Base-by-base conservation (phyloP, 2,113 vertebrate genomes). In the Lagopus leucura region DNA sequence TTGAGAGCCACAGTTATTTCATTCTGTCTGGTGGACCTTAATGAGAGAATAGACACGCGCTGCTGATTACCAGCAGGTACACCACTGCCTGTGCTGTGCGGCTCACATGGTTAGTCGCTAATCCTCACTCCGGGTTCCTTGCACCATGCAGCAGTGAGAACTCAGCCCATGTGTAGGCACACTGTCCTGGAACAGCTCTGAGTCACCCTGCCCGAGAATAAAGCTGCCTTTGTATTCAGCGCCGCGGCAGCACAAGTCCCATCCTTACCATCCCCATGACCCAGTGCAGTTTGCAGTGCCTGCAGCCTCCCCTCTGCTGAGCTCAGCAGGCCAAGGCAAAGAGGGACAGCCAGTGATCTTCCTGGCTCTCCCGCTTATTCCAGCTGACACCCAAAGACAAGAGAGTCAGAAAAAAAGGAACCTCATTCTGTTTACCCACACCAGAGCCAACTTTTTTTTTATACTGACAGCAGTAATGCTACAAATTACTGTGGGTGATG, bases 161-260 rank as follows among this genome's bases (percentile, higher is more conserved):
- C 92, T 71, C 92, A 93, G 90, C 80, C 82, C 5, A 0, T 93
- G 92, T 94, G 96, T 96, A 94, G 96, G 95, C 94, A 94, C 88
- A 60, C 65, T 95, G 95, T 94, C 92, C 95, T 95, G 89, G 90
- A 96, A 96, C 92, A 96, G 93, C 96, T 96, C 88, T 96, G 95
- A 96, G 94, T 96, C 95, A 96, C 10, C 0, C 83, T 92, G 86
- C 40, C 0, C 0, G 70, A 93, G 92, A 95, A 96, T 91, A 96
- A 96, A 92, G 93, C 52, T 7, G 57, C 47, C 94, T 96, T 95
- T 96, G 93, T 96, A 83, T 86, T 71, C 40, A 0, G 0, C 3
- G 1, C 83, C 57, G 4, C 32, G 80, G 95, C 92, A 90, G 88
- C 4, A 0, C 38, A 34, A 72, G 50, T 57, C 90, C 42, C 77